These are phyloP conservation scores for Pherbina coryleti DNA, from an alignment of 2,888 invertebrate species.

Conservation along the genomic window DNA sequence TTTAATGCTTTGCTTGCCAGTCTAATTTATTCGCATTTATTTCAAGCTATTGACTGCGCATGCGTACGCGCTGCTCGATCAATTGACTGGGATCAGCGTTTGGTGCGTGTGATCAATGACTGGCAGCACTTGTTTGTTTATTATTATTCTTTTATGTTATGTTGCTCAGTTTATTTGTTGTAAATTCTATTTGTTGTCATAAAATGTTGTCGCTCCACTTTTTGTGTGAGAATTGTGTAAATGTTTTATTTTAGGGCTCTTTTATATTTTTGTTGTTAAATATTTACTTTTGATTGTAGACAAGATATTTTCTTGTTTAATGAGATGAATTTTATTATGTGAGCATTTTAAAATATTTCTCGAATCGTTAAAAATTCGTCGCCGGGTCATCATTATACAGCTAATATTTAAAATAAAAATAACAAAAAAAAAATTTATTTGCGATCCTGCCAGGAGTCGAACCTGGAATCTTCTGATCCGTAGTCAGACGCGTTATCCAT, in stretches of 20 bases:
- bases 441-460: slow-evolving; percentile 71
- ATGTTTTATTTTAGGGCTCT: background rate
- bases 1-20: background rate
- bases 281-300: background rate
- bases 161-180: background rate
- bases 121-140: background rate
- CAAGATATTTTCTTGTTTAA: no score
- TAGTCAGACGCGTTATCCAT: slow-evolving; percentile 71
- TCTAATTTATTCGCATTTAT: background rate
- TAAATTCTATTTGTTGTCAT: background rate
- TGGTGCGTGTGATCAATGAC: slow-evolving; percentile 3
- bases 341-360: no score
- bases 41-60: background rate
- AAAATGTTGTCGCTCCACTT: background rate
- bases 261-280: background rate
- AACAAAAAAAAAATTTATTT: no score
- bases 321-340: no score
- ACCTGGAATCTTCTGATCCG: slow-evolving; percentile 71
- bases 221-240: background rate
- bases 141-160: background rate
- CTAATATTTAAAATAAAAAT: no score
- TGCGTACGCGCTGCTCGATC: background rate
- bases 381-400: no score
- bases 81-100: background rate
- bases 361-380: no score